Conservation (phyloP, 2,888 invertebrate species). For the Rhabditoides inermis region DNA sequence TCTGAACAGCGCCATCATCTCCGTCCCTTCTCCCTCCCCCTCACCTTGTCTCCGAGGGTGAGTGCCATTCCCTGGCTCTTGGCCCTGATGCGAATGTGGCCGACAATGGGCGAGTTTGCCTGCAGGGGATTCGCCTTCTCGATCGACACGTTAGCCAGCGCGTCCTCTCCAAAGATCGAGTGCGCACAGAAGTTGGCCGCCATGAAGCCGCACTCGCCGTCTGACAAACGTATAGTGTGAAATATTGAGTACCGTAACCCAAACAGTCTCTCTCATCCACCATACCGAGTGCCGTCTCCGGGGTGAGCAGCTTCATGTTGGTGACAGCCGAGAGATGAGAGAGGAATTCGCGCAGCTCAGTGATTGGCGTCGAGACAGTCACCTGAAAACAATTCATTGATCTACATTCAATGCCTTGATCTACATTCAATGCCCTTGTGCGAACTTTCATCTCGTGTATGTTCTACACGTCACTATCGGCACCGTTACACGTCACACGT, state of each 20-base stretch:
- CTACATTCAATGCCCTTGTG: too few species aligned
- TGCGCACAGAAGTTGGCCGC: slow-evolving; percentile 98
- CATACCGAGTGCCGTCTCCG: slow-evolving; percentile 67
- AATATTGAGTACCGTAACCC: too few species aligned
- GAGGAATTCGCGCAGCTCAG: slow-evolving; percentile 83
- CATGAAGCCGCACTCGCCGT: slow-evolving; percentile 96
- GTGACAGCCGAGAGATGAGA: slow-evolving; percentile 83
- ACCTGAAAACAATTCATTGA: slow-evolving; percentile 55
- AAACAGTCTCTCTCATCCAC: not conserved
- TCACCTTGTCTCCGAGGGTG: slow-evolving; percentile 95
- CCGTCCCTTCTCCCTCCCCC: too few species aligned
- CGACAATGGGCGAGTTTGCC: slow-evolving; percentile 74
- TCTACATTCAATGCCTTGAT: not conserved
- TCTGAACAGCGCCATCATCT: too few species aligned
- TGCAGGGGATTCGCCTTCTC: slow-evolving; percentile 64
- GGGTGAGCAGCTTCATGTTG: slow-evolving; percentile 97
- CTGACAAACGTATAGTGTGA: too few species aligned
- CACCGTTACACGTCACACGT: too few species aligned
- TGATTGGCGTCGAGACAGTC: slow-evolving; percentile 81
- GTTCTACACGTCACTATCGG: too few species aligned
- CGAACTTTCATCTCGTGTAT: too few species aligned
- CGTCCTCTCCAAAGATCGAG: slow-evolving; percentile 76
- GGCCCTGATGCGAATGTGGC: slow-evolving; percentile 92
- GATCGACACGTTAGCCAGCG: slow-evolving; percentile 93
- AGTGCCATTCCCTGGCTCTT: slow-evolving; percentile 99